A percentile compares a stretch with the other conserved stretches of the same genome.
phyloP scores from a whole-genome alignment of 2,113 vertebrate species.

The Furnarius figulus region DNA sequence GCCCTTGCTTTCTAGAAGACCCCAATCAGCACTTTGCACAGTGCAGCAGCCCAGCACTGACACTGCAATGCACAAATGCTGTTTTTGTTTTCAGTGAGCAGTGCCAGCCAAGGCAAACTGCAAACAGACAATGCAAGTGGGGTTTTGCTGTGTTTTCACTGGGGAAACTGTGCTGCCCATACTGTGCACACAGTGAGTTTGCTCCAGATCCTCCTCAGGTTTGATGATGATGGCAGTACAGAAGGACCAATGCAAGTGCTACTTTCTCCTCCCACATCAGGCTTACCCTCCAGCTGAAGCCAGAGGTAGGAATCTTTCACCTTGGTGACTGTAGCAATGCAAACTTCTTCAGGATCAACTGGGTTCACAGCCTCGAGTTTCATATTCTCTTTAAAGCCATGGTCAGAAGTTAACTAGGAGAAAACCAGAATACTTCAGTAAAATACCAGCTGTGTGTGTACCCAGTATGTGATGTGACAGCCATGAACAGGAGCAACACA shows the following conservation, averaged over 20 bases:
- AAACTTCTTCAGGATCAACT: slow-evolving; percentile 90
- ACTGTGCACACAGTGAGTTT: background rate
- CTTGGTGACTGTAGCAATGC: slow-evolving; percentile 87
- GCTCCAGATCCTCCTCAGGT: background rate
- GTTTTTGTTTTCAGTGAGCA: background rate
- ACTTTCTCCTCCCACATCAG: background rate
- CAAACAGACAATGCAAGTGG: background rate
- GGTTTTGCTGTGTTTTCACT: background rate
- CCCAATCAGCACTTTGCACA: background rate
- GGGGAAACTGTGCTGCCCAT: background rate
- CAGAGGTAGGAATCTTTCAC: slow-evolving; percentile 92
- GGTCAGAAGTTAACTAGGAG: slow-evolving; percentile 83
- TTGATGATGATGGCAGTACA: background rate
- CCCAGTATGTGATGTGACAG: background rate
- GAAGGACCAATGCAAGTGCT: background rate
- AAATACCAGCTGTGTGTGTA: background rate
- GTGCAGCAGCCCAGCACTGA: background rate
- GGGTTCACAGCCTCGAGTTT: slow-evolving; percentile 96
- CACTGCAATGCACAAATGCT: background rate
- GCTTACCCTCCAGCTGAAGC: slow-evolving; percentile 92
- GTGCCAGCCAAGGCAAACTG: background rate
- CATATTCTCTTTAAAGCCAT: slow-evolving; percentile 93
- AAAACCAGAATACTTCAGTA: background rate
- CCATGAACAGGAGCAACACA: background rate
- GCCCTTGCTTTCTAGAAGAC: background rate